Conservation (phyloP, 35 echinoderm and acorn worm genomes). For the Chiridota heheva region DNA sequence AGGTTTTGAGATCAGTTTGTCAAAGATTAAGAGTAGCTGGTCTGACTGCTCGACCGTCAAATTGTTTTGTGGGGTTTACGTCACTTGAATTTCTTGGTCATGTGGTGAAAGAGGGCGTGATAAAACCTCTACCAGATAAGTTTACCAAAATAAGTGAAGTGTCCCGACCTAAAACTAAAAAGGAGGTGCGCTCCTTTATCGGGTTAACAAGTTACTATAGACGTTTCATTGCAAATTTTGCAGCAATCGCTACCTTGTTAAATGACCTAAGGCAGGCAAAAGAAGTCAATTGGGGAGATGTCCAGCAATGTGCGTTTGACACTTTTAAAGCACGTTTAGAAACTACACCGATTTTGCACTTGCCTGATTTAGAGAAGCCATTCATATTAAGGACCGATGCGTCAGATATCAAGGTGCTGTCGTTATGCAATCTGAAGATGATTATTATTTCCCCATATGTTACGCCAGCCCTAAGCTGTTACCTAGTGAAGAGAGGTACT, state of each 20-base stretch:
- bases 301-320: not conserved
- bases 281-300: not conserved
- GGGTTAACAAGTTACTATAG: slow-evolving; percentile 30
- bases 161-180: not conserved
- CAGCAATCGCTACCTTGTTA: slow-evolving; percentile 12
- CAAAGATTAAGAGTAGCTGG: not conserved
- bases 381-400: slow-evolving; percentile 21
- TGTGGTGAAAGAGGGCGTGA: not conserved
- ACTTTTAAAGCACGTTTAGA: not conserved
- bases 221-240: slow-evolving; percentile 15
- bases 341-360: not conserved
- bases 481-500: not conserved
- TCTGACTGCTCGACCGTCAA: slow-evolving; percentile 20
- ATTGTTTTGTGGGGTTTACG: slow-evolving; percentile 13
- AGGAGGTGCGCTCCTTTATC: slow-evolving; percentile 36
- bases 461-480: slow-evolving; percentile 23
- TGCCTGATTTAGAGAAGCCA: slow-evolving; percentile 15
- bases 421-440: slow-evolving; percentile 9
- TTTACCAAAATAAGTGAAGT: not conserved
- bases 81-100: slow-evolving; percentile 41
- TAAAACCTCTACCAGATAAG: not conserved
- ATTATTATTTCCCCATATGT: slow-evolving; percentile 7
- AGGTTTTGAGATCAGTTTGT: not conserved
- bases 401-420: slow-evolving; percentile 2
- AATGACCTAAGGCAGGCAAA: slow-evolving; percentile 9